Evolutionary conservation across 2,888 invertebrate genomes (phyloP), one percentile per base, ranked within the genome.

Genomic region (Hesperia comma): DNA sequence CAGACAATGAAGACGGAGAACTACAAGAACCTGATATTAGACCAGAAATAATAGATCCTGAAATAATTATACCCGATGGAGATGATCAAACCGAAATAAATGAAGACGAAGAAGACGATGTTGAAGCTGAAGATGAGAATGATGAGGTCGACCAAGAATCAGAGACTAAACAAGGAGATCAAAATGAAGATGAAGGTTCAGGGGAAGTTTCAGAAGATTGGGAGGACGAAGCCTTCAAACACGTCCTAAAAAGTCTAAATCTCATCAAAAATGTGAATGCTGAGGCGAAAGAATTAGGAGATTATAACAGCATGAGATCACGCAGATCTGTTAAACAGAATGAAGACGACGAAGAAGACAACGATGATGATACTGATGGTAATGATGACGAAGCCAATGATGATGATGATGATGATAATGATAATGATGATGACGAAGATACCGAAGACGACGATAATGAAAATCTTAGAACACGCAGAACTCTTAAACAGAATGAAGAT

Each of bases 161-260:
- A 21, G 21, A 37, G 21, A 8, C 12, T 2, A 32, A 54, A 40
- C 51, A 60, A 32, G 67, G 57, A 8, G 68, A 68, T 26, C 53
- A 64, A 41, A 55, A 53, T 19, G 69, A 69, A 19, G 68, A 70
- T 51, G 70, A 69, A 71, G 76, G 71, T 37, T 78, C 80, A 41
- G 79, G 79, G 41, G 79, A 78, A 33, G 63, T 66, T n/a, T 71
- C 68, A 43, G 71, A 68, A 6, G 70, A 71, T 8, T 63, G 68
- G 32, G 68, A 70, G 0, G 70, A 72, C n/a, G 60, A 58, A 12
- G 67, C 56, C 0, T 60, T 54, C 46, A 54, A 54, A 19, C 64
- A 64, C 8, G 58, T 53, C 15, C 41, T 64, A 19, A 66, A 54
- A 54, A 66, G 72, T 6, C 54, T 66, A 0, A 66, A 66, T 7